Conservation (phyloP, 2,888 invertebrate genomes). For the Plusia festucae region DNA sequence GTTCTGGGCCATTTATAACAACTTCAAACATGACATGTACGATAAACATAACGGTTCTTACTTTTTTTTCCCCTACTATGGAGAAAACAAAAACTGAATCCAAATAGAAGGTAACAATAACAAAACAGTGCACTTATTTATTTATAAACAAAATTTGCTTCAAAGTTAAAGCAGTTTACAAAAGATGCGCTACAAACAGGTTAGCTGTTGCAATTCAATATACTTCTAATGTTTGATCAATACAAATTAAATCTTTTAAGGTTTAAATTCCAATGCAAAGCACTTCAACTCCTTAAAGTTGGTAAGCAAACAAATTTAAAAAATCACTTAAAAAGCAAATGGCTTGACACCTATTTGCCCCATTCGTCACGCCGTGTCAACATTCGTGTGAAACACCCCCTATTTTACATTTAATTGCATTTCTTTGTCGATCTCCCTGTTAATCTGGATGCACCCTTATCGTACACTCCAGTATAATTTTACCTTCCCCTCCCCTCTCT, state of each 20-base stretch:
- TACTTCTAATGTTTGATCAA: background rate
- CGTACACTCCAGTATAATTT: conserved; percentile 61
- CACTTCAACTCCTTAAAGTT: conserved; percentile 30
- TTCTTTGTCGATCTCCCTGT: conserved; percentile 87
- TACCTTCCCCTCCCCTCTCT: conserved; percentile 55
- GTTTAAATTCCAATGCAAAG: conserved; percentile 32
- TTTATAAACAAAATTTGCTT: no score
- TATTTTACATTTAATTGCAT: conserved; percentile 90
- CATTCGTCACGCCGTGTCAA: conserved; percentile 86
- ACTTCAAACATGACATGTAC: no score
- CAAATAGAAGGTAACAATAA: no score
- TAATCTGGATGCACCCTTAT: conserved; percentile 88
- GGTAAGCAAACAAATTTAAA: conserved; percentile 65
- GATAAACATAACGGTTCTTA: no score
- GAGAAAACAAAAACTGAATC: no score
- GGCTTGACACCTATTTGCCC: conserved; percentile 75
- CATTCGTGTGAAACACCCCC: conserved; percentile 86
- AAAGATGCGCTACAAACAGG: no score
- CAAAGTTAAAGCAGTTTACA: no score
- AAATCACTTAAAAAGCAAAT: conserved; percentile 68
- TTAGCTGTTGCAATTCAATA: background rate
- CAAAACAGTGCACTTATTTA: no score
- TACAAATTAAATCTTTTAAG: background rate
- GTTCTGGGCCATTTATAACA: no score
- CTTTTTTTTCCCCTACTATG: no score